Conservation (phyloP, 2,888 invertebrate genomes). For the Watsonalla cultraria region DNA sequence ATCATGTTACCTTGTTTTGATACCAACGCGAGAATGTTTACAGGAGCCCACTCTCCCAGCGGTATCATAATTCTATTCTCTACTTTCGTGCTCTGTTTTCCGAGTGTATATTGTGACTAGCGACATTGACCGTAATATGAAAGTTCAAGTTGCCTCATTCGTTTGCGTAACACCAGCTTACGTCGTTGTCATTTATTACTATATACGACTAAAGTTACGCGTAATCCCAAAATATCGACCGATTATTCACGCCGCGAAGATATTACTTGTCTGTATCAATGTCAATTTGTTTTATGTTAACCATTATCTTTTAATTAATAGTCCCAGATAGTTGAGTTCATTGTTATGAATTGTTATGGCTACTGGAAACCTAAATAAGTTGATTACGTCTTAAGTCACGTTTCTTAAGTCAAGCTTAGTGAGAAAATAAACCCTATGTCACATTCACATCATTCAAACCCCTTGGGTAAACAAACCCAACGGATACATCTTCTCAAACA, state of each 20-base stretch:
- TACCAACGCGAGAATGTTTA: not conserved
- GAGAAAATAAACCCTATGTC: not conserved
- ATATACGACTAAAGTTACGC: slow-evolving; percentile 39
- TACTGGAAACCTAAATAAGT: too few species aligned
- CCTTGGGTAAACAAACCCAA: too few species aligned
- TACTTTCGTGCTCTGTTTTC: slow-evolving; percentile 5
- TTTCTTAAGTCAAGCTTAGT: too few species aligned
- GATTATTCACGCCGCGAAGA: slow-evolving; percentile 21
- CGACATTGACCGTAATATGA: slow-evolving; percentile 63
- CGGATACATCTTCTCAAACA: not conserved
- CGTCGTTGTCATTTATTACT: slow-evolving; percentile 27
- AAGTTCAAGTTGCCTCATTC: slow-evolving; percentile 54
- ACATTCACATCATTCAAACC: too few species aligned
- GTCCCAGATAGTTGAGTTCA: not conserved
- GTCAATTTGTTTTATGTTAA: slow-evolving; percentile 9
- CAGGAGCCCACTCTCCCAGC: not conserved
- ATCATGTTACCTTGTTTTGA: not conserved
- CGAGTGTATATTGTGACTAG: slow-evolving; percentile 13
- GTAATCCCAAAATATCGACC: slow-evolving; percentile 47
- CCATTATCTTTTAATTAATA: slow-evolving; percentile 18
- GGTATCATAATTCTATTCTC: not conserved
- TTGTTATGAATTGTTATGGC: too few species aligned
- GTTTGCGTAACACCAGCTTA: slow-evolving; percentile 39
- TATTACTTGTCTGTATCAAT: slow-evolving; percentile 13
- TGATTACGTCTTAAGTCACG: too few species aligned